Evolutionary conservation across 23 tunicate genomes (phyloP), one percentile per base, ranked within the genome.

Genomic region (Corella eumyota): DNA sequence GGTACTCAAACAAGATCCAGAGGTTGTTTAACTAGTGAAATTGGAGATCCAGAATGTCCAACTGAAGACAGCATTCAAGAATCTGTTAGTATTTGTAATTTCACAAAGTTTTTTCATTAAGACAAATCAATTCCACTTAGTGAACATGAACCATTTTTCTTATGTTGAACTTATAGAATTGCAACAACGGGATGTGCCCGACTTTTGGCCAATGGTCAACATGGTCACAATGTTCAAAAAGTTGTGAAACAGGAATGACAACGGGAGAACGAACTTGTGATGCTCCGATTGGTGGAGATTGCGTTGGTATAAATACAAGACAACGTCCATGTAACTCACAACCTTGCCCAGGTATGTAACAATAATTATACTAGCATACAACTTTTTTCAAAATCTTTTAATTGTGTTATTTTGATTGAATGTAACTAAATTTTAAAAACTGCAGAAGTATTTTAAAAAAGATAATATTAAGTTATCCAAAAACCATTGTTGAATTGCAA

Each of bases 211-310:
- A 19, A 19, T 51, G 57, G 27, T 27, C 57, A 51, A 51, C 57
- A 9, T 51, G 57, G 57, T 7, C 57, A 7, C 21, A 6, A 7
- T 51, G 57, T 25, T 51, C 67, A 13, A 50, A 34, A 4, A 35
- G 73, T 1, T 75, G 82, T 56, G 72, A 60, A 48, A 48, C 38
- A 2, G 74, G 88, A 46, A 60, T 40, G 5, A 36, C 62, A 36
- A 22, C 45, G 4, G 35, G 71, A 22, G 9, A 60, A 13, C 52
- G 74, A 33, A 33, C 46, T 29, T 79, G 88, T 31, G 28, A 75
- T 28, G 56, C 33, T 5, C 57, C 20, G 23, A 27, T 27, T 51
- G 57, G 57, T 6, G 57, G 6, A 25, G 23, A 25, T 7, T 51
- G 57, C 23, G 57, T 7, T 5, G 57, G 57, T 5, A 25, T 25